Conservation (phyloP, 2,113 vertebrate genomes). For the Brachyhypopomus gauderio region DNA sequence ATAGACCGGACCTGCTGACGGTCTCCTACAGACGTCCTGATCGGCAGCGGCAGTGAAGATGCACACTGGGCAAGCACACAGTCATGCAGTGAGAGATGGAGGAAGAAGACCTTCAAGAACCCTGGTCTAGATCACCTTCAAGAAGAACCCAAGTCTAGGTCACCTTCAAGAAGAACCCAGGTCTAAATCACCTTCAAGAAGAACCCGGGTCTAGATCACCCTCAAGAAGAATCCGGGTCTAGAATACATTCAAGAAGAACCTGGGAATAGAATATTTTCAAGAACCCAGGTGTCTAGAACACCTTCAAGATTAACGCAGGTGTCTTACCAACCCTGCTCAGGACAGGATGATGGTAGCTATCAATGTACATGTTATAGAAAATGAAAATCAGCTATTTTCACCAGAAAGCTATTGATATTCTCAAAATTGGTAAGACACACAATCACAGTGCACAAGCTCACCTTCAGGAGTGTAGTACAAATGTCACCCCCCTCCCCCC, state of each 20-base stretch:
- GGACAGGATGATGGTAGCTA: slow-evolving; percentile 27
- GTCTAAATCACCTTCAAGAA: too few relatives aligned
- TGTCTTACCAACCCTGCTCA: slow-evolving; percentile 18
- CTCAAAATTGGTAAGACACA: slow-evolving; percentile 88
- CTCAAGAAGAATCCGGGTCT: too few relatives aligned
- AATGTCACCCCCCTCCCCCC: slow-evolving; percentile 20
- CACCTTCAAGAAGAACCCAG: too few relatives aligned
- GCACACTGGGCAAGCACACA: slow-evolving; percentile 38
- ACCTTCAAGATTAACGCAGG: slow-evolving; percentile 27
- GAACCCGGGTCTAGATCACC: too few relatives aligned
- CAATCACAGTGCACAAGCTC: slow-evolving; percentile 98
- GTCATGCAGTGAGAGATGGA: slow-evolving; percentile 61
- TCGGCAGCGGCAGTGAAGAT: slow-evolving; percentile 7
- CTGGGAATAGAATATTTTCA: too few relatives aligned
- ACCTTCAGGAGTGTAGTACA: slow-evolving; percentile 85
- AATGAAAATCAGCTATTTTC: slow-evolving; percentile 84
- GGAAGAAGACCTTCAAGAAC: slow-evolving; percentile 33
- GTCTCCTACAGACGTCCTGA: slow-evolving; percentile 20
- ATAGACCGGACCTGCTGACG: slow-evolving; percentile 10
- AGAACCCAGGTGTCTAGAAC: background rate
- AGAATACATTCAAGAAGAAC: too few relatives aligned
- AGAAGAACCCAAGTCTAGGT: slow-evolving; percentile 4
- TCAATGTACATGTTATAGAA: slow-evolving; percentile 69
- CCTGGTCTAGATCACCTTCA: slow-evolving; percentile 15
- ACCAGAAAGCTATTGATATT: slow-evolving; percentile 92